Evolutionary conservation across 2,888 invertebrate species (phyloP).

Genomic region (Hermaeophaga mercurialis): DNA sequence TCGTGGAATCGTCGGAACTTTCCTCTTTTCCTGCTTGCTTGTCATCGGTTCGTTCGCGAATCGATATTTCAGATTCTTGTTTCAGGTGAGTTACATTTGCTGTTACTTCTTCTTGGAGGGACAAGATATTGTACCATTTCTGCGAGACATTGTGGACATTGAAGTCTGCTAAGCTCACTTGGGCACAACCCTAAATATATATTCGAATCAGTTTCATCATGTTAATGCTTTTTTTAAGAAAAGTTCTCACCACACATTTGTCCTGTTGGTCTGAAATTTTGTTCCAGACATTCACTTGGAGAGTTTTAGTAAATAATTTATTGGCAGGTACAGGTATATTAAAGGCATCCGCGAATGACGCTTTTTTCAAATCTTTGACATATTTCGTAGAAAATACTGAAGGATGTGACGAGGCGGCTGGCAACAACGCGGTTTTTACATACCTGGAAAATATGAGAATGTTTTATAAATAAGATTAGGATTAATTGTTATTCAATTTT

Average conservation of each 20-base stretch:
- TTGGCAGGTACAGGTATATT: slow-evolving; percentile 75
- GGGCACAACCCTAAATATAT: slow-evolving; percentile 82
- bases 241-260: slow-evolving; percentile 89
- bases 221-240: no score
- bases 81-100: slow-evolving; percentile 52
- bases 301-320: slow-evolving; percentile 83
- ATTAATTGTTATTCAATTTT: no score
- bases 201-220: no score
- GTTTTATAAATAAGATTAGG: no score
- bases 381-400: slow-evolving; percentile 70
- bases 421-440: slow-evolving; percentile 77
- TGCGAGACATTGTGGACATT: slow-evolving; percentile 79
- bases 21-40: slow-evolving; percentile 70
- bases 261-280: slow-evolving; percentile 68
- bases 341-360: slow-evolving; percentile 80
- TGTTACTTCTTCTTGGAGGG: slow-evolving; percentile 63
- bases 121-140: slow-evolving; percentile 95
- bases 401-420: slow-evolving; percentile 63
- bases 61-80: slow-evolving; percentile 62
- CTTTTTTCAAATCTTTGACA: slow-evolving; percentile 72
- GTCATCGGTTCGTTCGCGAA: slow-evolving; percentile 54
- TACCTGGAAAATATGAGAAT: slow-evolving; percentile 62
- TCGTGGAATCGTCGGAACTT: slow-evolving; percentile 95
- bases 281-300: slow-evolving; percentile 88
- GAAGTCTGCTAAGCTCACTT: slow-evolving; percentile 95